phyloP scores from a whole-genome alignment of 2,888 invertebrate species.

The Chrysodeixis includens region DNA sequence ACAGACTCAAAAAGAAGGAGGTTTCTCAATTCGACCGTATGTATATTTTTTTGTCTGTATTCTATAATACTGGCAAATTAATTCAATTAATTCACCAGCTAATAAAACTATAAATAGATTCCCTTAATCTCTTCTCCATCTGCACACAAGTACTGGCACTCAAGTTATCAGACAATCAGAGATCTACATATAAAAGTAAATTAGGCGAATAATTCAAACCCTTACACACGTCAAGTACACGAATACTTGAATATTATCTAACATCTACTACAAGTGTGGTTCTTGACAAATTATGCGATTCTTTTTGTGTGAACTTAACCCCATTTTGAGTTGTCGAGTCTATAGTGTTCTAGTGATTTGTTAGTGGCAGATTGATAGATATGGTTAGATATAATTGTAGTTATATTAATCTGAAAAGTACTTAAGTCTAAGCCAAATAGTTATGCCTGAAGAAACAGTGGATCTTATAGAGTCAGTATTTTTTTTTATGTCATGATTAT shows the following conservation, averaged over 20 bases:
- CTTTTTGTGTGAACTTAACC: conserved; percentile 25
- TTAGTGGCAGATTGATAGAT: neutral
- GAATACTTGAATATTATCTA: conserved; percentile 79
- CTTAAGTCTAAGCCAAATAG: no score
- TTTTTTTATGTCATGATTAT: no score
- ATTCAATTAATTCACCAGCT: no score
- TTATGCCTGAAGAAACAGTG: no score
- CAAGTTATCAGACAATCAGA: conserved; percentile 75
- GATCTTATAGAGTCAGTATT: no score
- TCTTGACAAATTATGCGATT: conserved; percentile 60
- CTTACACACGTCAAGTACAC: conserved; percentile 77
- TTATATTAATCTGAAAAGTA: no score
- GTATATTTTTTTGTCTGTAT: no score
- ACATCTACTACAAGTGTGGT: conserved; percentile 66
- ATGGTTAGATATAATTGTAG: neutral
- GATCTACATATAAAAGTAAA: conserved; percentile 76
- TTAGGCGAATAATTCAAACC: conserved; percentile 81
- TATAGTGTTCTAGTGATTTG: neutral
- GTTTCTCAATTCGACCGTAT: no score
- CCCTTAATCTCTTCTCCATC: conserved; percentile 35
- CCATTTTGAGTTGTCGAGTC: neutral
- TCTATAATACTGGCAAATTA: no score
- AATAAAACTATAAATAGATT: conserved; percentile 18
- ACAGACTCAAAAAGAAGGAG: no score
- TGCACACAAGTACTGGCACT: conserved; percentile 67